A percentile compares a stretch with the other conserved stretches of the same genome.
Conservation (phyloP, 53 echinoderm and acorn worm genomes). For the Patiria pectinifera region DNA sequence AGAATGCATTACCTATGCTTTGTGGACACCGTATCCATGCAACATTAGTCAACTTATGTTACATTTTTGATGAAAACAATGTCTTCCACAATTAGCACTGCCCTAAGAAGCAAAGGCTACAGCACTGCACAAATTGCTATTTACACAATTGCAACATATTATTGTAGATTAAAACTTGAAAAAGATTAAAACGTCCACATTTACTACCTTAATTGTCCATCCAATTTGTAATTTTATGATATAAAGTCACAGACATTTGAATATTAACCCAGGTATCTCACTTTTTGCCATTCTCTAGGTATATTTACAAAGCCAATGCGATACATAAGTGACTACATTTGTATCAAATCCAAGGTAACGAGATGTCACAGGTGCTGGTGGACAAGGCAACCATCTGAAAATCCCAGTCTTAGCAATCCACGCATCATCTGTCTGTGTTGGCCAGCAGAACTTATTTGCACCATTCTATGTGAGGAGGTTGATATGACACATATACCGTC, state of each 20-base stretch:
- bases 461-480: conserved; percentile 63
- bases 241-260: too few relatives aligned
- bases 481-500: conserved; percentile 42
- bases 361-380: conserved; percentile 63
- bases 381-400: conserved; percentile 58
- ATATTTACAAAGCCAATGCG: conserved; percentile 41
- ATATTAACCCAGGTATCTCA: neutral
- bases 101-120: too few relatives aligned
- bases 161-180: too few relatives aligned
- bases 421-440: conserved; percentile 59
- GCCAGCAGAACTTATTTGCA: conserved; percentile 59
- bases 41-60: too few relatives aligned
- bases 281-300: conserved; percentile 32
- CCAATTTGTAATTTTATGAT: too few relatives aligned
- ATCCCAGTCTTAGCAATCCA: conserved; percentile 64
- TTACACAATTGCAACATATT: too few relatives aligned
- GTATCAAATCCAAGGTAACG: conserved; percentile 61
- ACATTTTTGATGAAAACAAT: too few relatives aligned
- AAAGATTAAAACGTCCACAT: too few relatives aligned
- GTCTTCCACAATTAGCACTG: too few relatives aligned
- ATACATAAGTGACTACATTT: conserved; percentile 15
- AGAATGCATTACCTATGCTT: conserved; percentile 22
- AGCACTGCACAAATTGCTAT: too few relatives aligned
- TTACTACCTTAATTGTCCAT: too few relatives aligned
- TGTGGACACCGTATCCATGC: conserved; percentile 11